Base-by-base conservation (phyloP, 2,113 vertebrate species). In the Limnothrissa miodon region DNA sequence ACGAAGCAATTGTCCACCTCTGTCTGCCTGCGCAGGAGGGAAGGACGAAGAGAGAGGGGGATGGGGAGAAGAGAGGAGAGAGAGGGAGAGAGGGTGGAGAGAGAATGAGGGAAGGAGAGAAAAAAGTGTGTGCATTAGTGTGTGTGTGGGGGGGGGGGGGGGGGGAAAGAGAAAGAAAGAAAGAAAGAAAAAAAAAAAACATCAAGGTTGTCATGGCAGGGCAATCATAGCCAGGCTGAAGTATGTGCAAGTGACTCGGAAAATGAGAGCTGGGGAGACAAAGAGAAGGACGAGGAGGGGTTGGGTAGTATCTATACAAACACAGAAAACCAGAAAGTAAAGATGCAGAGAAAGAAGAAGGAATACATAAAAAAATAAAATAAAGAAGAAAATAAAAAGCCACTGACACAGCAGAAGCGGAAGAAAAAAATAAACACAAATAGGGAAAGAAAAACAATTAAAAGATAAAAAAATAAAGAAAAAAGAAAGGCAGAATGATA, bases 141-240 rank as follows among this genome's bases (percentile, higher is more conserved):
- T 25, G 62, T 19, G 62, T 9, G 36, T 39, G 46, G 17, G 46
- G 1, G 46, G 17, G 9, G 17, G 4, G 17, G 46, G 17, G 46
- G 25, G 59, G 29, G 13, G 29, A 4, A 66, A 8, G 29, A 25
- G 29, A 8, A 66, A 25, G 29, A 8, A 66, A n/a, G 1, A 25
- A 29, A 4, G 36, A 36, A 36, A 13, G 11, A 29, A 87, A 83
- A 51, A 81, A 82, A 78, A 81, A 85, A n/a, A 81, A 66, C 85
- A 87, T 51, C 45, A 87, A 83, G 82, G 85, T 85, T 87, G 86
- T 89, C 87, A 89, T 87, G 85, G 87, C 82, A 85, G 86, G 56
- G 84, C 87, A 88, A 89, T 87, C 86, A 89, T 80, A 86, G 79
- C 13, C 13, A 83, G 82, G 84, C 81, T 45, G 86, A 89, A 83